Conservation (phyloP, 2,888 invertebrate genomes). For the Heliothis peltigera region DNA sequence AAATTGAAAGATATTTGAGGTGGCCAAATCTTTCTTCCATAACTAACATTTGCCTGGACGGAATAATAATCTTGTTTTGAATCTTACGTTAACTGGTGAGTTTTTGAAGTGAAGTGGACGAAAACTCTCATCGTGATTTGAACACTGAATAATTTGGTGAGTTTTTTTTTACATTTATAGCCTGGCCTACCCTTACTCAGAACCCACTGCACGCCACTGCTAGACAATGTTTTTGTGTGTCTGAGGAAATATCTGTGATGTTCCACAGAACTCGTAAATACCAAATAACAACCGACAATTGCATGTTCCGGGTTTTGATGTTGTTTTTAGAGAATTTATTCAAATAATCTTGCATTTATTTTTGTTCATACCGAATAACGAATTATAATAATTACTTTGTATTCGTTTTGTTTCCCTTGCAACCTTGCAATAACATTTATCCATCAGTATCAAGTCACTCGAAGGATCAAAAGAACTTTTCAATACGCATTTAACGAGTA, state of each 20-base stretch:
- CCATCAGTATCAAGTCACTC: slow-evolving; percentile 12
- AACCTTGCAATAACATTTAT: slow-evolving; percentile 2
- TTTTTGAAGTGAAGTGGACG: too few relatives aligned
- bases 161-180: too few relatives aligned
- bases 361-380: slow-evolving; percentile 12
- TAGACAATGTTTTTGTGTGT: neutral
- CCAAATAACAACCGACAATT: slow-evolving; percentile 4
- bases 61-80: too few relatives aligned
- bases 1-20: too few relatives aligned
- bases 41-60: too few relatives aligned
- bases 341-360: slow-evolving; percentile 20
- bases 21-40: too few relatives aligned
- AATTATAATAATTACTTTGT: slow-evolving; percentile 9
- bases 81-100: too few relatives aligned
- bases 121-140: too few relatives aligned
- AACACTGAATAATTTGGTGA: too few relatives aligned
- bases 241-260: neutral
- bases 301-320: slow-evolving; percentile 22
- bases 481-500: slow-evolving; percentile 10
- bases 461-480: slow-evolving; percentile 16
- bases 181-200: too few relatives aligned
- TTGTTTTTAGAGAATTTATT: slow-evolving; percentile 22
- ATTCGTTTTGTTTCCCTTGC: slow-evolving; percentile 12
- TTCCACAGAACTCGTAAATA: slow-evolving; percentile 21
- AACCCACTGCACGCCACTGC: too few relatives aligned